phyloP scores from a whole-genome alignment of 1,140 invertebrate genomes.

The Propsilocerus akamusi region DNA sequence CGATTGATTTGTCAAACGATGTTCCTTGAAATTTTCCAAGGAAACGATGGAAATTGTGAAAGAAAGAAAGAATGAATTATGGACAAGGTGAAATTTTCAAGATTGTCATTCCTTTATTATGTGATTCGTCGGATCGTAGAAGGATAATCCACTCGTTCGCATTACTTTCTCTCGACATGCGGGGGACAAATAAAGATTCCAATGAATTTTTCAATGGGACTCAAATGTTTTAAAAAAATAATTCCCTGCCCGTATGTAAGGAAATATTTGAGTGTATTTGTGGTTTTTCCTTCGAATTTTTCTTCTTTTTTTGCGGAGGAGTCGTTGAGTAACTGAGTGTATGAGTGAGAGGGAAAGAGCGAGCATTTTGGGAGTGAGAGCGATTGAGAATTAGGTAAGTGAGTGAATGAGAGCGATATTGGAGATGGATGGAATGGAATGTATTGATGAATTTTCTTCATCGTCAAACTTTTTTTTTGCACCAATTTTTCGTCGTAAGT shows the following conservation, averaged over 20 bases:
- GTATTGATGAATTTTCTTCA: neutral
- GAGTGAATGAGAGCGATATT: neutral
- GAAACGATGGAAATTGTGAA: too few relatives aligned
- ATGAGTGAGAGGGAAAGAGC: neutral
- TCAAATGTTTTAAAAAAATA: neutral
- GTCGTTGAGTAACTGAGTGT: neutral
- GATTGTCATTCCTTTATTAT: too few relatives aligned
- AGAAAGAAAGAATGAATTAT: too few relatives aligned
- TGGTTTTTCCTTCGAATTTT: neutral
- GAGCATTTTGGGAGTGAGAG: neutral
- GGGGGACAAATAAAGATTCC: too few relatives aligned
- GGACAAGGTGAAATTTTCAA: too few relatives aligned
- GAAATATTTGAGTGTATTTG: neutral
- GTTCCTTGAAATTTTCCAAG: too few relatives aligned
- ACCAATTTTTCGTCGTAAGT: neutral
- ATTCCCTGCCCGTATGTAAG: neutral
- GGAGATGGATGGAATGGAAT: neutral
- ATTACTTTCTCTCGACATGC: too few relatives aligned
- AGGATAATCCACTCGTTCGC: too few relatives aligned
- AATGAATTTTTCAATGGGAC: neutral
- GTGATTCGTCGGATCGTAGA: too few relatives aligned
- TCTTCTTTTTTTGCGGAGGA: neutral
- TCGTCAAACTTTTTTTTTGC: too few relatives aligned
- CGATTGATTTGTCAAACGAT: too few relatives aligned
- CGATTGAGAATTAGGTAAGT: neutral